A percentile compares a stretch with the other conserved stretches of the same genome.
Evolutionary conservation across 2,797 vertebrate species (phyloP).

Genomic region (Syngnathus rostellatus): DNA sequence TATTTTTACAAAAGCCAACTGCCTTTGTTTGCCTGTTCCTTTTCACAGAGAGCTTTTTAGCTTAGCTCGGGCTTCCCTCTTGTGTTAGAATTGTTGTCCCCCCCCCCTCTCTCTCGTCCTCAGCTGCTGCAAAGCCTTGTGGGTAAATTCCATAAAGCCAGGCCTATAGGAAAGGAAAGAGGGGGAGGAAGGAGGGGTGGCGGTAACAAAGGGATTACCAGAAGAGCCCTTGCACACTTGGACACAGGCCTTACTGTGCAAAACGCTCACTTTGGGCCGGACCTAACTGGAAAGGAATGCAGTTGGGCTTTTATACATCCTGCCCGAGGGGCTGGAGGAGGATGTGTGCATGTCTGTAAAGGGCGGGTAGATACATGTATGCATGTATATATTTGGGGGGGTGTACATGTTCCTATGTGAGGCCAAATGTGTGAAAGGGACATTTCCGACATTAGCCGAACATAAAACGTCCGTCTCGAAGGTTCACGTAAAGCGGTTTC

Average conservation of each 20-base stretch:
- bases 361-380: slow-evolving; percentile 9
- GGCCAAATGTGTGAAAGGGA: slow-evolving; percentile 49
- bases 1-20: slow-evolving; percentile 93
- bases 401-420: slow-evolving; percentile 14
- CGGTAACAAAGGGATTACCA: slow-evolving; percentile 53
- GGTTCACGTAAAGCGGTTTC: slow-evolving; percentile 20
- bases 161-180: slow-evolving; percentile 13
- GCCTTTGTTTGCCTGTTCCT: slow-evolving; percentile 49
- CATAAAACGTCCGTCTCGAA: slow-evolving; percentile 47
- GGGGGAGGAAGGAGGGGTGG: slow-evolving; percentile 2
- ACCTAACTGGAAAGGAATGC: slow-evolving; percentile 75
- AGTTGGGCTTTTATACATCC: slow-evolving; percentile 69
- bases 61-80: slow-evolving; percentile 39
- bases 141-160: slow-evolving; percentile 45
- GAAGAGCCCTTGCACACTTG: slow-evolving; percentile 37
- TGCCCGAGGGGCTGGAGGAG: slow-evolving; percentile 55
- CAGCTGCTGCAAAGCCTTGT: slow-evolving; percentile 26
- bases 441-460: slow-evolving; percentile 43
- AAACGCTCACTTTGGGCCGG: slow-evolving; percentile 67
- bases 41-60: slow-evolving; percentile 33
- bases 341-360: slow-evolving; percentile 37
- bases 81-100: slow-evolving; percentile 32
- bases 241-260: slow-evolving; percentile 62
- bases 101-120: neutral
- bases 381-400: slow-evolving; percentile 4